Base-by-base conservation (phyloP, 2,888 invertebrate genomes). In the Yponomeuta cagnagella region DNA sequence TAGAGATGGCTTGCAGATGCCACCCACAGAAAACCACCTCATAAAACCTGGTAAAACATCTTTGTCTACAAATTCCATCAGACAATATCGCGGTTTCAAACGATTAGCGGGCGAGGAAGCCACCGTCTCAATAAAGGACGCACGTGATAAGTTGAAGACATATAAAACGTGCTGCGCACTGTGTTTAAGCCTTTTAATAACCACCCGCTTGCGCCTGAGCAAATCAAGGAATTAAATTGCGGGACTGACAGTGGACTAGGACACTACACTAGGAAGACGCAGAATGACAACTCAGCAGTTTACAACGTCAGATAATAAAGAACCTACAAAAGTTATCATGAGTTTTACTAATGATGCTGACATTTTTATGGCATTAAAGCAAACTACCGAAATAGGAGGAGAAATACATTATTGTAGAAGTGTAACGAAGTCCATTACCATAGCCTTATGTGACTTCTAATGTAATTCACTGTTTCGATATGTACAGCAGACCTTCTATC, bases 191-290 rank as follows among this genome's bases (percentile, higher is more conserved):
- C 15, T 31, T 68, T 68, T 68, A 68, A 68, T 68, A 52, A 52
- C 48, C 52, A 58, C 52, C 52, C 52, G 52, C 52, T 15, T 58
- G 52, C 52, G 52, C 52, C 52, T 58, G 52, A 9, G 15, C 52
- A 52, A 68, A 68, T 68, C 48, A 68, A 68, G 48, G 48, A 52
- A 48, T 68, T 23, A 30, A 48, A 68, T 68, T 52, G 68, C 31
- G 1, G n/a, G 31, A 12, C 48, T 8, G 12, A 68, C 68, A 52
- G 68, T 68, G 68, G 23, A 9, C 48, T 23, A 43, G 43, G 23
- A 68, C 48, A 48, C 15, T n/a, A 68, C 12, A 58, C 52, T 15
- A 58, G 52, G 52, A 58, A 3, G 52, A 15, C 15, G 15, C 15
- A 58, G 52, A 58, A 58, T 58, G 52, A 15, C 52, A 58, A 15